Conservation (phyloP, 2,113 vertebrate species). For the Prietella phreatophila region DNA sequence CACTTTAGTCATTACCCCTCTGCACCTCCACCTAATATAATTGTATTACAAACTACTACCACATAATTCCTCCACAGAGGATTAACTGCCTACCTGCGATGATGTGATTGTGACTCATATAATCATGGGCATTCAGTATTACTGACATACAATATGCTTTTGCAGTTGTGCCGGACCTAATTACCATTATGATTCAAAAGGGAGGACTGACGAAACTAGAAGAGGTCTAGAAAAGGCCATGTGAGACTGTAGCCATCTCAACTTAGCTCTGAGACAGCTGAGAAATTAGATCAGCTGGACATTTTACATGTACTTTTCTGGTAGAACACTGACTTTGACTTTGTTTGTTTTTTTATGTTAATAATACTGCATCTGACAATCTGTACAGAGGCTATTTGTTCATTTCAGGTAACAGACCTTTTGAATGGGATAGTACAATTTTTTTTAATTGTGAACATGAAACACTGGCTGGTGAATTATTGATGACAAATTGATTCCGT, state of each 20-base stretch:
- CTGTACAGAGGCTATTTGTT: background rate
- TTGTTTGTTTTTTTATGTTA: slow-evolving; percentile 5
- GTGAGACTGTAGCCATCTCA: background rate
- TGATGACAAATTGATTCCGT: slow-evolving; percentile 42
- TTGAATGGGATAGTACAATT: slow-evolving; percentile 17
- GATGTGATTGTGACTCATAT: slow-evolving; percentile 15
- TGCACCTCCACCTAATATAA: background rate
- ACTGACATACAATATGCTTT: background rate
- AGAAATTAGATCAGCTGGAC: background rate
- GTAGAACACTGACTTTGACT: slow-evolving; percentile 11
- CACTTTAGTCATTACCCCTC: no score
- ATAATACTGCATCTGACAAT: background rate
- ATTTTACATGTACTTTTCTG: background rate
- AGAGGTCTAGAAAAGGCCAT: background rate
- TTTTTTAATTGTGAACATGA: slow-evolving; percentile 43
- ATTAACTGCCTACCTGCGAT: slow-evolving; percentile 16
- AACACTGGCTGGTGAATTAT: slow-evolving; percentile 56
- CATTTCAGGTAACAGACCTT: background rate
- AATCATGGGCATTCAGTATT: slow-evolving; percentile 14
- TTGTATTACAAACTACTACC: background rate
- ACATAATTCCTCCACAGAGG: background rate
- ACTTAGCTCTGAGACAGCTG: background rate
- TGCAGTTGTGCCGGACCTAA: background rate
- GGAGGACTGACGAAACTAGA: background rate
- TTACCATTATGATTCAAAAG: background rate